Base-by-base conservation (phyloP, 2,888 invertebrate genomes). In the Tortrix viridana region DNA sequence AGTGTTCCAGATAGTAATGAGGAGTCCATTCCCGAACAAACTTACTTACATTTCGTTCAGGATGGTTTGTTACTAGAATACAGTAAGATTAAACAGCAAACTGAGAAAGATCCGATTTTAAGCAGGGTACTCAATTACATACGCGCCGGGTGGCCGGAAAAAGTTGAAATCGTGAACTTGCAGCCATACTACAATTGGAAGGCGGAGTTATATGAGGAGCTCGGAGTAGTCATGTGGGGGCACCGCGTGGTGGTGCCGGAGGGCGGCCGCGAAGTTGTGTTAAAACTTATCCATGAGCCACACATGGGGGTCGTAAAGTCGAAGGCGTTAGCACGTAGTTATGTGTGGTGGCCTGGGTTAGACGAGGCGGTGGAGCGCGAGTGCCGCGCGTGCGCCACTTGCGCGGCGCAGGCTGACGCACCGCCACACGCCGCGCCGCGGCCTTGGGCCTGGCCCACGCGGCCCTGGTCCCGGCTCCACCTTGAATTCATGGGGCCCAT, bases 171-270 rank as follows among this genome's bases (percentile, higher is more conserved):
- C 26, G 18, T 2, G 7, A 12, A n/a, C 12, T 41, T 57, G 12
- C 46, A 41, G 19, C 62, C 62, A 9, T 62, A 57, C 23, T 55
- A 44, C n/a, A 69, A 64, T 71, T 75, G 18, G 65, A 49, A 46
- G 66, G 67, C 61, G 71, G 74, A 67, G 69, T 74, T 69, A 69
- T 74, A 71, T 63, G 76, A 41, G 74, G 74, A 69, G 69, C 74
- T 48, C 61, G 49, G 43, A 6, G 16, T 43, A 4, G 43, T 41
- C 4, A 43, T 43, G 43, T 43, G 38, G 23, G 54, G 63, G 14
- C 65, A 68, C 65, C 60, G 71, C 3, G 56, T 60, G 16, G 44
- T 55, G 7, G 18, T 55, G n/a, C 37, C 0, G 0, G 48, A 38
- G 0, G 5, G n/a, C 3, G 65, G 53, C n/a, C 18, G 52, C 9